Evolutionary conservation across 2,113 vertebrate species (phyloP).

Genomic region (human (Homo sapiens)): GRCh38 chr9:106752001-106752500

Average conservation of each 20-base stretch:
- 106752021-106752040: not conserved
- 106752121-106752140: not conserved
- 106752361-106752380: not conserved
- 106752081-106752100: not conserved
- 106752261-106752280: slow-evolving; percentile 46
- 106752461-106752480: not conserved
- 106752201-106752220: slow-evolving; percentile 16
- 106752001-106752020: not conserved
- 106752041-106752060: not conserved
- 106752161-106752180: not conserved
- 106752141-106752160: not conserved
- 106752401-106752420: not conserved
- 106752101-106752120: no score
- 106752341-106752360: slow-evolving; percentile 4
- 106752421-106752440: not conserved
- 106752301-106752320: not conserved
- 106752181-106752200: not conserved
- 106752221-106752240: not conserved
- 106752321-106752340: not conserved
- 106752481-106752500: not conserved
- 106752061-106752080: not conserved
- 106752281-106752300: not conserved
- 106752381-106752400: not conserved
- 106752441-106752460: not conserved
- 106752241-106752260: not conserved